phyloP scores from a whole-genome alignment of 2,888 invertebrate species.

The Trissolcus japonicus region DNA sequence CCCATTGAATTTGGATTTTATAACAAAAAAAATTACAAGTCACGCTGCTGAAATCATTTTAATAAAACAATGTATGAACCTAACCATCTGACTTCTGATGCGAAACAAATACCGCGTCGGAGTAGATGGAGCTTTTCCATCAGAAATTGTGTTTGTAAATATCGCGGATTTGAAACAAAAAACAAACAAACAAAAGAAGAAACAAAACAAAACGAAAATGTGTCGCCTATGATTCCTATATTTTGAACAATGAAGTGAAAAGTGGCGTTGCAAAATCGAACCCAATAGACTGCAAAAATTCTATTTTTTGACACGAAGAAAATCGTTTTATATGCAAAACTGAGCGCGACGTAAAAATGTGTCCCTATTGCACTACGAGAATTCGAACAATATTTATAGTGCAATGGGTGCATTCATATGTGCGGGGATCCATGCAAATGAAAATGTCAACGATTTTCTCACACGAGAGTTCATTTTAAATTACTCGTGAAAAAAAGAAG shows the following conservation, averaged over 20 bases:
- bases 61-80: slow-evolving; percentile 1
- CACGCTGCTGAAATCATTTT: slow-evolving; percentile 8
- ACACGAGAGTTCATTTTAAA: slow-evolving; percentile 6
- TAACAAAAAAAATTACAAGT: slow-evolving; percentile 10
- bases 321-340: slow-evolving; percentile 53
- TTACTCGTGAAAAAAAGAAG: background rate
- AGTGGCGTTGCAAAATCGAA: slow-evolving; percentile 9
- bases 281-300: slow-evolving; percentile 32
- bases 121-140: background rate
- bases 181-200: background rate
- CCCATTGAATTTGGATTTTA: slow-evolving; percentile 23
- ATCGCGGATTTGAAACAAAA: background rate
- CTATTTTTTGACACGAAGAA: slow-evolving; percentile 41
- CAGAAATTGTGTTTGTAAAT: slow-evolving; percentile 11
- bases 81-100: slow-evolving; percentile 11
- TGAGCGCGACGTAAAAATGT: slow-evolving; percentile 28
- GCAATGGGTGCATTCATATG: slow-evolving; percentile 12
- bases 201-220: slow-evolving; percentile 3
- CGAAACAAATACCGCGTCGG: background rate
- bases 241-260: slow-evolving; percentile 18
- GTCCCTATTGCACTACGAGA: slow-evolving; percentile 27
- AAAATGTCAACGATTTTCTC: slow-evolving; percentile 15
- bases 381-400: slow-evolving; percentile 43
- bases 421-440: slow-evolving; percentile 14
- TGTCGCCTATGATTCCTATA: slow-evolving; percentile 10